Conservation (phyloP, 2,888 invertebrate genomes). For the Globia sparganii region DNA sequence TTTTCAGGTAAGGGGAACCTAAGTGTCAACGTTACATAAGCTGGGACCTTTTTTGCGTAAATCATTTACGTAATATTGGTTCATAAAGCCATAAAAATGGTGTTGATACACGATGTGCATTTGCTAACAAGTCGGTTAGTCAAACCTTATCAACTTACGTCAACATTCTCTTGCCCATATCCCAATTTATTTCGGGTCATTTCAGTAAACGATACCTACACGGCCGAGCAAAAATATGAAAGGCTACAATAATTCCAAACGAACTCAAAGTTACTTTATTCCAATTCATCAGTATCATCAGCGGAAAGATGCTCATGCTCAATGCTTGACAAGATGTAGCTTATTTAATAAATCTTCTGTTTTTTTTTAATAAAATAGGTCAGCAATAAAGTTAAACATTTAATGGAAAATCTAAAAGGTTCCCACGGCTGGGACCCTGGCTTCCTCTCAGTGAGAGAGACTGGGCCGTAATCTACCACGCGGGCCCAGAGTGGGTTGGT, state of each 20-base stretch:
- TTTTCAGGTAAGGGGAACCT: neutral
- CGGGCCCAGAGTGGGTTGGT: too few relatives aligned
- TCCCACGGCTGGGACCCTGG: too few relatives aligned
- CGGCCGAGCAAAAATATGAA: neutral
- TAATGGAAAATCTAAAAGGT: neutral
- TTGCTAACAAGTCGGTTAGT: neutral
- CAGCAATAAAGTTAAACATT: neutral
- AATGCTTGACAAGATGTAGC: neutral
- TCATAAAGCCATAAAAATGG: neutral
- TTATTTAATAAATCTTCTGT: neutral
- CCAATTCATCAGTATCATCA: neutral
- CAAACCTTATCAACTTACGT: too few relatives aligned
- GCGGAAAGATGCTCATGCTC: neutral
- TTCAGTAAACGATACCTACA: neutral
- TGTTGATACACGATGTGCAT: neutral
- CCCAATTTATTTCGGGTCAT: neutral
- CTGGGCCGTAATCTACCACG: too few relatives aligned
- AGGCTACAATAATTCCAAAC: neutral
- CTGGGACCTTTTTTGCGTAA: neutral
- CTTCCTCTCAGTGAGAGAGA: too few relatives aligned
- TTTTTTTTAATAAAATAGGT: neutral
- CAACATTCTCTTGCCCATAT: too few relatives aligned
- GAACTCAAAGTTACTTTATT: neutral
- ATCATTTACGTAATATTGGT: too few relatives aligned
- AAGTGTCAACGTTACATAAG: neutral